Percentiles rank a stretch among this genome's conserved stretches.
Evolutionary conservation across 1,140 invertebrate genomes (phyloP).

Genomic region (Drosophila prosaltans): DNA sequence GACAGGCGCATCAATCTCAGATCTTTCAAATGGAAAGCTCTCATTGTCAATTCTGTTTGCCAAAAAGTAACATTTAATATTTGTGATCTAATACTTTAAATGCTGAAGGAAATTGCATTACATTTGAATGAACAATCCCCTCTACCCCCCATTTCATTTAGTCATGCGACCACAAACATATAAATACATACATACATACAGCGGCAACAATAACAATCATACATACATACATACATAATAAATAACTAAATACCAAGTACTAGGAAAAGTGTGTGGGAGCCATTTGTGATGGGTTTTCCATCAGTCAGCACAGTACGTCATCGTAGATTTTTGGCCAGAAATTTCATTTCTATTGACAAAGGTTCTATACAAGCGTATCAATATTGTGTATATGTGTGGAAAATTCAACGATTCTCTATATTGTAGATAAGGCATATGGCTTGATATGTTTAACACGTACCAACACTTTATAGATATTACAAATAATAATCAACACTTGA

Average conservation of each 20-base stretch:
- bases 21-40: background rate
- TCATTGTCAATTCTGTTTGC: conserved; percentile 7
- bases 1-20: background rate
- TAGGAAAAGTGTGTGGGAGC: background rate
- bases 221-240: background rate
- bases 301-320: background rate
- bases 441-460: background rate
- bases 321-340: background rate
- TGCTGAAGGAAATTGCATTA: conserved; percentile 1
- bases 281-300: background rate
- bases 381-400: background rate
- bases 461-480: background rate
- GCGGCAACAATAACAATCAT: background rate
- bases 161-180: background rate
- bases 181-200: background rate
- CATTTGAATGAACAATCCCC: background rate
- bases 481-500: background rate
- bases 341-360: conserved; percentile 6
- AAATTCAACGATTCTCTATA: background rate
- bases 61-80: conserved; percentile 1
- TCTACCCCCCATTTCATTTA: background rate
- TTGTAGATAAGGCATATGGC: background rate
- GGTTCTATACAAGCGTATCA: too few species aligned
- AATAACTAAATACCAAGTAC: conserved; percentile 4
- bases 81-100: conserved; percentile 6